A percentile compares a stretch with the other conserved stretches of the same genome.
phyloP scores from a whole-genome alignment of 1,140 invertebrate genomes.

The Bombus vancouverensis region DNA sequence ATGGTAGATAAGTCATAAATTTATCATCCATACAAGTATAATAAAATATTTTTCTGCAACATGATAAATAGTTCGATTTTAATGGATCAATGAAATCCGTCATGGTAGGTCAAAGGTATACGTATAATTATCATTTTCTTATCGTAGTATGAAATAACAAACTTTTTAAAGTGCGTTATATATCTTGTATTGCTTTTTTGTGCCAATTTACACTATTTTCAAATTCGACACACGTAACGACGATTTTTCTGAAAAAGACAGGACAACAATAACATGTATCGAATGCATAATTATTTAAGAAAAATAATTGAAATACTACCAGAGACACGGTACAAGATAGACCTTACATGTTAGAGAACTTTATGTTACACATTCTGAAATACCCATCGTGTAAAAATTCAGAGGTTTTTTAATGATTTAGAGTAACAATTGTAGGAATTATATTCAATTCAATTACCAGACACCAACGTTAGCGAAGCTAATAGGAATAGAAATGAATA shows the following conservation, averaged over 20 bases:
- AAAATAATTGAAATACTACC: background rate
- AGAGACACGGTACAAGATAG: background rate
- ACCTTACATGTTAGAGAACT: background rate
- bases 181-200: background rate
- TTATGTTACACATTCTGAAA: background rate
- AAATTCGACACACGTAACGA: background rate
- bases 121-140: conserved; percentile 12
- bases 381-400: background rate
- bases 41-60: background rate
- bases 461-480: no score
- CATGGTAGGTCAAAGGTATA: conserved; percentile 30
- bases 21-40: background rate
- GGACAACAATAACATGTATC: no score
- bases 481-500: background rate
- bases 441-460: no score
- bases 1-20: conserved; percentile 1
- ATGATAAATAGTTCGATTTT: conserved; percentile 7
- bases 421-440: no score
- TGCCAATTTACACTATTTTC: conserved; percentile 6
- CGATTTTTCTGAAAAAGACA: background rate
- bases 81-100: conserved; percentile 33
- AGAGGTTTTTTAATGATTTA: background rate
- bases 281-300: conserved; percentile 1
- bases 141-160: conserved; percentile 5
- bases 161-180: background rate